Conservation (phyloP, 2,113 vertebrate genomes). For the Phaethon lepturus region DNA sequence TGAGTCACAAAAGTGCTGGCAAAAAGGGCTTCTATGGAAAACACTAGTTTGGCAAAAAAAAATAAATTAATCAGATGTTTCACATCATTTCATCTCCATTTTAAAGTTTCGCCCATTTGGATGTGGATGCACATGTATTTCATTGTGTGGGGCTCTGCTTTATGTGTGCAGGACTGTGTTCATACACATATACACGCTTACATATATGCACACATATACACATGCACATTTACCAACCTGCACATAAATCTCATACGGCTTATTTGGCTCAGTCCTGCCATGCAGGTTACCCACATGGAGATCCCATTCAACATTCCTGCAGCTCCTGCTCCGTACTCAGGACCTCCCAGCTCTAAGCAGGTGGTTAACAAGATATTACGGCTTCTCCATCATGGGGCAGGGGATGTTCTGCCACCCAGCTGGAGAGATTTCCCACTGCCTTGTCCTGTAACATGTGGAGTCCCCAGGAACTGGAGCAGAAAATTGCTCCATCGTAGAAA, state of each 20-base stretch:
- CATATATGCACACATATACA: not conserved
- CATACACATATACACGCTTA: not conserved
- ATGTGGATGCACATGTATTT: not conserved
- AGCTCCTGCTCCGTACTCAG: not conserved
- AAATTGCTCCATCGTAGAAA: slow-evolving; percentile 38
- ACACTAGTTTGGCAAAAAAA: not conserved
- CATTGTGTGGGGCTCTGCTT: not conserved
- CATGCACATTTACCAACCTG: rapidly evolving
- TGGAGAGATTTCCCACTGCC: not conserved
- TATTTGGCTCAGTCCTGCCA: not conserved
- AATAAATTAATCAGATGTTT: not conserved
- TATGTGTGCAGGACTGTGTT: not conserved
- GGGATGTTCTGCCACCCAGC: not conserved
- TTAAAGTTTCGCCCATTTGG: not conserved
- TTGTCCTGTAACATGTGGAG: not conserved
- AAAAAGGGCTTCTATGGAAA: not conserved
- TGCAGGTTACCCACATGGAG: not conserved
- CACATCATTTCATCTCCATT: not conserved
- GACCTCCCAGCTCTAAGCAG: not conserved
- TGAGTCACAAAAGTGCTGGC: not conserved
- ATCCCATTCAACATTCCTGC: not conserved
- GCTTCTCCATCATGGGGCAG: not conserved
- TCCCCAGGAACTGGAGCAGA: slow-evolving; percentile 10
- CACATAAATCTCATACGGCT: not conserved
- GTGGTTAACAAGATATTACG: not conserved